Percentiles rank a stretch among this genome's conserved stretches.
Conservation (phyloP, 2,113 vertebrate species). For the Erpornis zantholeuca region DNA sequence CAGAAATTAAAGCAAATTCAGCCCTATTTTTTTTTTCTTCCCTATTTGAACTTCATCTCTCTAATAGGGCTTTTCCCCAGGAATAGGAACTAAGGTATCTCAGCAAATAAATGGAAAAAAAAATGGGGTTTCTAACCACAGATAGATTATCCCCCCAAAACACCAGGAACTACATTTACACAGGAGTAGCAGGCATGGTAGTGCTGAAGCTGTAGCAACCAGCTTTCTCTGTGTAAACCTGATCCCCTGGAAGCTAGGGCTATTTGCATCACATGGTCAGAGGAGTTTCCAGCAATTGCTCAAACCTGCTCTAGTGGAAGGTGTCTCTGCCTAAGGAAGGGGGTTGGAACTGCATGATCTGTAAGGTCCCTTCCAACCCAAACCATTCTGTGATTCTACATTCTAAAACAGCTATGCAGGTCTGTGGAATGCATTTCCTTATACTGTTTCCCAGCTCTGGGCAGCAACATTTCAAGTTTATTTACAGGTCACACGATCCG, state of each 20-base stretch:
- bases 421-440: background rate
- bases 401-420: background rate
- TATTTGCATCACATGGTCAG: background rate
- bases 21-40: background rate
- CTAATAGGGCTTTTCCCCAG: background rate
- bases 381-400: background rate
- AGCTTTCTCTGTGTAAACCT: background rate
- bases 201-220: background rate
- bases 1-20: background rate
- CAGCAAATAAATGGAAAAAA: background rate
- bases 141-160: background rate
- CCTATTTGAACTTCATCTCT: background rate
- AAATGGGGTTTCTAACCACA: background rate
- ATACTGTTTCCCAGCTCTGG: background rate
- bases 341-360: background rate
- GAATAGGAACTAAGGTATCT: background rate
- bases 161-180: background rate
- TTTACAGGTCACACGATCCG: background rate
- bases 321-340: background rate
- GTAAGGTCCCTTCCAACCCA: background rate
- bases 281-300: background rate
- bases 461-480: background rate
- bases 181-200: background rate
- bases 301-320: background rate
- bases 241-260: background rate